Conservation (phyloP, 2,888 invertebrate species). For the Campoplex capitator region DNA sequence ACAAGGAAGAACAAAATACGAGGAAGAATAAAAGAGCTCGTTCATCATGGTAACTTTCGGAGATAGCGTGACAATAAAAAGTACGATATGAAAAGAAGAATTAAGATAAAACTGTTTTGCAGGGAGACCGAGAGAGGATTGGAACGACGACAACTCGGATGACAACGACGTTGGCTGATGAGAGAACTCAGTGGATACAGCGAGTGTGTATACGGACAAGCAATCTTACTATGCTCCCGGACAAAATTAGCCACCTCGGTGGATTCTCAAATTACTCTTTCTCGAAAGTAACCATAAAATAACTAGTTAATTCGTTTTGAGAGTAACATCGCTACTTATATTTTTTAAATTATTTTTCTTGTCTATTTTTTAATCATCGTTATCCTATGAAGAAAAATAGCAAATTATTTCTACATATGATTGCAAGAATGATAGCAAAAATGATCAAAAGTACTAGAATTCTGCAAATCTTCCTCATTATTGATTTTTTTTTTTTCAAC, state of each 20-base stretch:
- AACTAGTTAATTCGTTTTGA: background rate
- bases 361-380: background rate
- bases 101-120: conserved; percentile 30
- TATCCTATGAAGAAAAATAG: no score
- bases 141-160: conserved; percentile 7
- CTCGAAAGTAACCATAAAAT: background rate
- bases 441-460: background rate
- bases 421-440: background rate
- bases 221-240: conserved; percentile 7
- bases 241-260: conserved; percentile 4
- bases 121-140: background rate
- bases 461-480: background rate
- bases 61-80: background rate
- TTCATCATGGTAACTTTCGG: conserved; percentile 1
- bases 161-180: conserved; percentile 6
- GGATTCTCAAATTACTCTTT: conserved; percentile 6
- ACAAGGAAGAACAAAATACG: conserved; percentile 34
- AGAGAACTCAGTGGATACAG: conserved; percentile 33
- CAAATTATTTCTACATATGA: background rate
- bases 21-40: conserved; percentile 16
- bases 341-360: background rate
- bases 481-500: background rate
- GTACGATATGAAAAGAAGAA: conserved; percentile 1
- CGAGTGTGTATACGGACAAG: conserved; percentile 11
- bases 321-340: background rate